Evolutionary conservation across 2,888 invertebrate species (phyloP), one percentile per base, ranked within the genome.

Genomic region (Drosophila algonquin): DNA sequence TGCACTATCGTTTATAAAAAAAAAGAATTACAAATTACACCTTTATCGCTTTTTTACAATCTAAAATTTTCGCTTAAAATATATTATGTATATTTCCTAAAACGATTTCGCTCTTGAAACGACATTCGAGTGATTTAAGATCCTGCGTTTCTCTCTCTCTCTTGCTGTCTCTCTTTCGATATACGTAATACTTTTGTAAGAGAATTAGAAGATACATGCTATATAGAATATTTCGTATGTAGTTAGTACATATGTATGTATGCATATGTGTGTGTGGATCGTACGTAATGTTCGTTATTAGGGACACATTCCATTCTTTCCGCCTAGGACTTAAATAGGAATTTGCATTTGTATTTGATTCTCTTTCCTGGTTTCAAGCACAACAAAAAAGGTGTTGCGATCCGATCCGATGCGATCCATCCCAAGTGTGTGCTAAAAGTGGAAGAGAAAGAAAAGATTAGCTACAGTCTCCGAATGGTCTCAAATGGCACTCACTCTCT

Each of bases 311-410:
- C 51, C 40, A 18, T 32, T 9, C 21, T 45, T 58, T 48, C n/a
- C 55, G 55, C 62, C 62, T 73, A 73, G 14, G 70, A 82, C 82
- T 76, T 80, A 64, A 71, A 69, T 83, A 83, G 89, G 89, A 89
- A 83, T 83, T 87, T 65, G 40, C 18, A 18, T 53, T 35, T 35
- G 27, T 5, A 30, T 32, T 47, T 18, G 47, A 62, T 54, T 46
- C 30, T 47, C 14, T 46, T 53, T 21, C 27, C 24, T 47, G 44
- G 21, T 51, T 65, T 48, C n/a, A n/a, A n/a, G 14, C 6, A 40
- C 40, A 40, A 47, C 32, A 44, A 50, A 48, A 48, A 30, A 32
- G 30, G 46, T n/a, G 46, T 18, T 24, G 6, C 69, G 21, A 55
- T 27, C 24, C 54, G 14, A 16, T 56, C 16, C 18, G 30, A 16